These are phyloP conservation scores for Goniozus legneri DNA, from an alignment of 1,140 invertebrate species.

Conservation along the genomic window DNA sequence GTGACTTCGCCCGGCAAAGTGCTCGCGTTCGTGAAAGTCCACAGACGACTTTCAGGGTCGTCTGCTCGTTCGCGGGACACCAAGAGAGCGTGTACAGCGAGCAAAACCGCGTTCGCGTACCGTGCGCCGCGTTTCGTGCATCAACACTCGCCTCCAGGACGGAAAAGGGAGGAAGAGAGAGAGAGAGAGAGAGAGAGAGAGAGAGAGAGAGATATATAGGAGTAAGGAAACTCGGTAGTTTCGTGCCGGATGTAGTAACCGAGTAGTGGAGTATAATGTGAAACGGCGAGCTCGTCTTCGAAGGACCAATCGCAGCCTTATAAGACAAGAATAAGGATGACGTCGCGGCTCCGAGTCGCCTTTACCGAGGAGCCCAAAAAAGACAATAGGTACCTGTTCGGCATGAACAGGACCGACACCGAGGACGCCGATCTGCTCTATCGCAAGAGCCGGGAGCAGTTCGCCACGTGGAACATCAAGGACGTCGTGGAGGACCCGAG, in stretches of 20 bases:
- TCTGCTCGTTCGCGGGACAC: conserved; percentile 28
- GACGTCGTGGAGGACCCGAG: conserved; percentile 20
- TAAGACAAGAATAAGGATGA: neutral
- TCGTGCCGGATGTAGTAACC: no score
- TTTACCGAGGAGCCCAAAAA: no score
- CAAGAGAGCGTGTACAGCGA: neutral
- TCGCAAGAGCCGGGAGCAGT: conserved; percentile 27
- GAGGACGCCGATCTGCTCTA: conserved; percentile 21
- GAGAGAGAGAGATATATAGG: no score
- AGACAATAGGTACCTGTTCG: no score
- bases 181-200: neutral
- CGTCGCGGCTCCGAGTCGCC: no score
- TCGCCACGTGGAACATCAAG: conserved; percentile 34
- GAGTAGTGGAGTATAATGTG: no score
- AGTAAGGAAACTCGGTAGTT: neutral
- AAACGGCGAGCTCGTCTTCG: no score
- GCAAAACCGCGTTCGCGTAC: neutral
- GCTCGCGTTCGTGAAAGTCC: conserved; percentile 50
- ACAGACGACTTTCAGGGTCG: conserved; percentile 49
- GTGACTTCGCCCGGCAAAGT: conserved; percentile 30
- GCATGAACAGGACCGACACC: neutral
- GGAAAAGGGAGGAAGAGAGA: neutral
- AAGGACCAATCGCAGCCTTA: neutral
- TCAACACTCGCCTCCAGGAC: no score
- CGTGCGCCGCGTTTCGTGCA: no score